Evolutionary conservation across 2,888 invertebrate genomes (phyloP).

Genomic region (Papilio protenor): DNA sequence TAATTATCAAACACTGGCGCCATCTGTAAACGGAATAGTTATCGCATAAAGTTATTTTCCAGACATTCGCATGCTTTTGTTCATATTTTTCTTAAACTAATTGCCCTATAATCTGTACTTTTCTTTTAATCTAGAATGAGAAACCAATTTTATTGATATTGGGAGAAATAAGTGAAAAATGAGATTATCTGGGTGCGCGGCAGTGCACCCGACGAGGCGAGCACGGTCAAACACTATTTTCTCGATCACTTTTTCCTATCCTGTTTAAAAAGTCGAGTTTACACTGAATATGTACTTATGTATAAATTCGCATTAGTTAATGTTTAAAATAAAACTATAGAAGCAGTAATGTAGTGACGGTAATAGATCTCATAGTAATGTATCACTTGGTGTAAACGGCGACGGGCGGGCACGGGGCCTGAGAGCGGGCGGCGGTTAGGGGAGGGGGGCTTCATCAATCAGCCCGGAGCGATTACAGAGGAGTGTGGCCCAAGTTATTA

Average conservation of each 20-base stretch:
- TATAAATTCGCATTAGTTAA: conserved; percentile 51
- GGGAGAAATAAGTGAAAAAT: background rate
- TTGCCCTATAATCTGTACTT: background rate
- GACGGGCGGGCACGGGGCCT: conserved; percentile 48
- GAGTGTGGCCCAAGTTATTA: conserved; percentile 53
- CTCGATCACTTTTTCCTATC: background rate
- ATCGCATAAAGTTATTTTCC: background rate
- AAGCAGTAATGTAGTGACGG: conserved; percentile 55
- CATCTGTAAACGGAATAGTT: conserved; percentile 9
- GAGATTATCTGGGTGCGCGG: background rate
- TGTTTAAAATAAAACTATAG: conserved; percentile 65
- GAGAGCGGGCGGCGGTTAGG: conserved; percentile 35
- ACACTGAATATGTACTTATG: conserved; percentile 14
- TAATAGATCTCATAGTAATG: conserved; percentile 77
- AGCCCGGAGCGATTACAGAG: conserved; percentile 79
- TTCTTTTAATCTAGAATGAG: background rate
- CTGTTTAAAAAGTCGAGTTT: background rate
- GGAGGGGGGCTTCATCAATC: conserved; percentile 78
- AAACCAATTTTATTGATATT: background rate
- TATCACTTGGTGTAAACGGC: conserved; percentile 73
- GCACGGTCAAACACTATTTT: too few relatives aligned
- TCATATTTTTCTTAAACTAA: background rate
- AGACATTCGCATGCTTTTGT: background rate
- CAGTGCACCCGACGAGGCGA: too few relatives aligned
- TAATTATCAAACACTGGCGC: background rate